Evolutionary conservation across 2,888 invertebrate genomes (phyloP).

Genomic region (Epinotia nisella): DNA sequence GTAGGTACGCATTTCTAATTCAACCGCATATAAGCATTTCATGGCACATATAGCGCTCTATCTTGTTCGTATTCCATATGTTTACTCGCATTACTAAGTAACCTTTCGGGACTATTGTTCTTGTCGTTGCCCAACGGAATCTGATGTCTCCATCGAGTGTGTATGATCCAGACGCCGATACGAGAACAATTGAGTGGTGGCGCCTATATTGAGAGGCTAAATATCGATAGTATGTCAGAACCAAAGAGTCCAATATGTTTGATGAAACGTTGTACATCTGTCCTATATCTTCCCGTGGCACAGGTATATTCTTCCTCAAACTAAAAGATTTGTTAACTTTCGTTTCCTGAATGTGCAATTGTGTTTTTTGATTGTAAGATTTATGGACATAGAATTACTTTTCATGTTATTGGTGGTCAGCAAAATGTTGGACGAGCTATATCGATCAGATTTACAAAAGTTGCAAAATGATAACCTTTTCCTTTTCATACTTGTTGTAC

Average conservation of each 20-base stretch:
- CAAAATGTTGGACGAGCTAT: background rate
- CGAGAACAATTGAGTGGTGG: constrained; percentile 53
- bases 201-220: constrained; percentile 22
- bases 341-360: background rate
- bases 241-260: background rate
- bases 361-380: background rate
- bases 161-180: constrained; percentile 58
- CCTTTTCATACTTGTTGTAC: background rate
- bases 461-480: constrained; percentile 1
- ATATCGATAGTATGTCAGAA: background rate
- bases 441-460: background rate
- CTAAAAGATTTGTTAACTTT: background rate
- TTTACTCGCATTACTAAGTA: constrained; percentile 22
- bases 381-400: background rate
- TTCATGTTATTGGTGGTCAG: background rate
- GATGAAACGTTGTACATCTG: background rate
- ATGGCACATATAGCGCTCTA: background rate
- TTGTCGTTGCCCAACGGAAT: constrained; percentile 47
- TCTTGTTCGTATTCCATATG: background rate
- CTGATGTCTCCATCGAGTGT: constrained; percentile 51
- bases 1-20: background rate
- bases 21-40: background rate
- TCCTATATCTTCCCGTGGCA: background rate
- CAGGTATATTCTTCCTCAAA: background rate
- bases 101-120: constrained; percentile 46